Conservation (phyloP, 2,888 invertebrate species). For the Drosophila incognita region DNA sequence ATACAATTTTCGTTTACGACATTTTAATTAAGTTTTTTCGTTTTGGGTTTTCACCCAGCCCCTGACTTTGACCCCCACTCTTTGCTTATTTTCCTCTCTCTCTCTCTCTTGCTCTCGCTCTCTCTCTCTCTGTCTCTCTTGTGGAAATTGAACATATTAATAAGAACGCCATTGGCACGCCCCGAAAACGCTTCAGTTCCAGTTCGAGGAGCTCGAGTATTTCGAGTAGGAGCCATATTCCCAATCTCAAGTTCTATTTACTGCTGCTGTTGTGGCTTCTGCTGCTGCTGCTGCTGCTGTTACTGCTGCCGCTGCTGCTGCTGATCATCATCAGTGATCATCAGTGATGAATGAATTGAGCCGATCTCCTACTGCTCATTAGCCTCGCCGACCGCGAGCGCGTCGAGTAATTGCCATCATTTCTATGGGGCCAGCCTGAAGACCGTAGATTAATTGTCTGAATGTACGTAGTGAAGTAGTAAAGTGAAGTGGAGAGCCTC, state of each 20-base stretch:
- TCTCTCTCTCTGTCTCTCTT: constrained; percentile 7
- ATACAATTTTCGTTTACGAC: constrained; percentile 80
- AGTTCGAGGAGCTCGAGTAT: constrained; percentile 3
- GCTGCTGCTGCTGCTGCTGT: constrained; percentile 3
- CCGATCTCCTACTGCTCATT: constrained; percentile 62
- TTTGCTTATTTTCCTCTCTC: constrained; percentile 8
- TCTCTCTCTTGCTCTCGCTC: constrained; percentile 12
- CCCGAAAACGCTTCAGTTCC: constrained; percentile 58
- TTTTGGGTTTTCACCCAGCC: constrained; percentile 26
- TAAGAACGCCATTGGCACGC: constrained; percentile 78
- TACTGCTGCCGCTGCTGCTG: constrained; percentile 15
- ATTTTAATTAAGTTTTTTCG: constrained; percentile 79
- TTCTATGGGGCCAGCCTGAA: constrained; percentile 57
- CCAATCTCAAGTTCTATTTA: constrained; percentile 1
- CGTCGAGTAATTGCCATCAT: constrained; percentile 75
- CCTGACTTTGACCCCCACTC: constrained; percentile 3
- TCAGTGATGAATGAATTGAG: constrained; percentile 78
- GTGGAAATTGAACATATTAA: constrained; percentile 75
- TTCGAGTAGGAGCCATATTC: constrained; percentile 19
- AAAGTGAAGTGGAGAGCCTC: constrained; percentile 32
- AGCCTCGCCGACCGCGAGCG: constrained; percentile 61
- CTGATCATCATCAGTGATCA: constrained; percentile 63
- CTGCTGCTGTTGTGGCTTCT: constrained; percentile 8
- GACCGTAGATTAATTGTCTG: constrained; percentile 70
- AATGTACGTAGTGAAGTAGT: constrained; percentile 7